Conservation (phyloP, 30 jellyfish, hydroid and myxozoan genomes). For the Aurelia aurita region DNA sequence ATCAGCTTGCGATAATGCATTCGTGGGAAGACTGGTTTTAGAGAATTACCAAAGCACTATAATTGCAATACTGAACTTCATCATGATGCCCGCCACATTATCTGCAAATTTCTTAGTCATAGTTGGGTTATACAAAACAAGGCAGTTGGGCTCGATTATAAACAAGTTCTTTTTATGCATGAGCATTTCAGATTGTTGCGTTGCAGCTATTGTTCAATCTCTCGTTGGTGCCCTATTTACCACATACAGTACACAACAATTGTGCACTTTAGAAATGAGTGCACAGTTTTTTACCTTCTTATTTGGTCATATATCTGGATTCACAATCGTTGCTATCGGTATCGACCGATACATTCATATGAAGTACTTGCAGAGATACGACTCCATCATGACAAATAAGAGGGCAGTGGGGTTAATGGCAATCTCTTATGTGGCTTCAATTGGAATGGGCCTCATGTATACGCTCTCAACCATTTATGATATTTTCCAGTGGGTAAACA, state of each 20-base stretch:
- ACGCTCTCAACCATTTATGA: constrained; percentile 38
- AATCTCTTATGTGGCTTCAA: not conserved
- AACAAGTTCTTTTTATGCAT: constrained; percentile 32
- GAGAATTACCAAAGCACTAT: constrained; percentile 13
- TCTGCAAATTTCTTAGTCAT: constrained; percentile 21
- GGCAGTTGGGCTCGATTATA: constrained; percentile 42
- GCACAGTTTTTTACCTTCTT: constrained; percentile 43
- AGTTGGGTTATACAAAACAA: constrained; percentile 15
- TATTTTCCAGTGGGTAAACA: constrained; percentile 43
- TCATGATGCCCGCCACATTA: constrained; percentile 30
- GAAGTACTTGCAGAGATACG: constrained; percentile 62
- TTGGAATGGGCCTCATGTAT: constrained; percentile 32
- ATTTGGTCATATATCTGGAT: constrained; percentile 58
- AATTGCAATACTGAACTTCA: constrained; percentile 39
- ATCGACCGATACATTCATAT: constrained; percentile 52
- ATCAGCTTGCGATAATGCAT: constrained; percentile 18
- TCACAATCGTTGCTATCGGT: constrained; percentile 42
- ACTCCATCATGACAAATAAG: constrained; percentile 22
- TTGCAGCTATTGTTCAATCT: constrained; percentile 38
- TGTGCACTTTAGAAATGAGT: constrained; percentile 38
- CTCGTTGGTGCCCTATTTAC: constrained; percentile 43
- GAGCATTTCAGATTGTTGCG: constrained; percentile 46
- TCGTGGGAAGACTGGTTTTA: constrained; percentile 22
- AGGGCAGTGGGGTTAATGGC: constrained; percentile 17
- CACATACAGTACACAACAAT: constrained; percentile 16